A percentile compares a stretch with the other conserved stretches of the same genome.
These are phyloP conservation scores for Trichomalopsis sarcophagae DNA, from an alignment of 1,140 invertebrate genomes.

Conservation along the genomic window DNA sequence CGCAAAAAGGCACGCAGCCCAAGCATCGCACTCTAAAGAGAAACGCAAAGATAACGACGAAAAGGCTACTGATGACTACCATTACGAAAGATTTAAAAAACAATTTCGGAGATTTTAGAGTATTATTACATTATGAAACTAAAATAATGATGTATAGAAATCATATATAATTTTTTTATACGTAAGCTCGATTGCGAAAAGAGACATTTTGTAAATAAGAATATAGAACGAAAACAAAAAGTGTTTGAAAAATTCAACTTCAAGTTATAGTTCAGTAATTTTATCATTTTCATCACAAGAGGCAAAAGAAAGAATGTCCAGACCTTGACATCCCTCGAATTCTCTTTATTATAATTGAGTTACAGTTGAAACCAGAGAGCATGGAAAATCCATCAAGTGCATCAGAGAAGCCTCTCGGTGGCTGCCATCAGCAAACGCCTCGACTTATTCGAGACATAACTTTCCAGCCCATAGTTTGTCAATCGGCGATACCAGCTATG, in stretches of 20 bases:
- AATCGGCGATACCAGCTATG: not conserved
- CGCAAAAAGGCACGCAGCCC: slow-evolving; percentile 66
- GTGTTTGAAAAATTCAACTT: not conserved
- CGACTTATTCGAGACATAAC: not conserved
- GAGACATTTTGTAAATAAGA: not conserved
- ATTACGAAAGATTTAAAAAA: slow-evolving; percentile 97
- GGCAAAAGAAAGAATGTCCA: not conserved
- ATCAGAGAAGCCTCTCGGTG: not conserved
- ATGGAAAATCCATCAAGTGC: not conserved
- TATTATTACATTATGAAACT: not conserved
- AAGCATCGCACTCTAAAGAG: slow-evolving; percentile 74
- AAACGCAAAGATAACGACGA: slow-evolving; percentile 85
- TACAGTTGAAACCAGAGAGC: not conserved
- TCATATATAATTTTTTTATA: not conserved
- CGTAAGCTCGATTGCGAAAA: not conserved
- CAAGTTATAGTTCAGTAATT: not conserved
- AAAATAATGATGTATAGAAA: slow-evolving; percentile 21
- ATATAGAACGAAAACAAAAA: not conserved
- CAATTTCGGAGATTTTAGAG: slow-evolving; percentile 92
- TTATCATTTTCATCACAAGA: slow-evolving; percentile 1
- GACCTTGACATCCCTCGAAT: not conserved
- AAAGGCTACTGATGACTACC: slow-evolving; percentile 97
- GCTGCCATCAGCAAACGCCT: not conserved
- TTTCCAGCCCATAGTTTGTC: not conserved
- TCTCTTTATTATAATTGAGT: not conserved